Evolutionary conservation across 2,888 invertebrate genomes (phyloP), one percentile per base, ranked within the genome.

Genomic region (Lottia gigantea): DNA sequence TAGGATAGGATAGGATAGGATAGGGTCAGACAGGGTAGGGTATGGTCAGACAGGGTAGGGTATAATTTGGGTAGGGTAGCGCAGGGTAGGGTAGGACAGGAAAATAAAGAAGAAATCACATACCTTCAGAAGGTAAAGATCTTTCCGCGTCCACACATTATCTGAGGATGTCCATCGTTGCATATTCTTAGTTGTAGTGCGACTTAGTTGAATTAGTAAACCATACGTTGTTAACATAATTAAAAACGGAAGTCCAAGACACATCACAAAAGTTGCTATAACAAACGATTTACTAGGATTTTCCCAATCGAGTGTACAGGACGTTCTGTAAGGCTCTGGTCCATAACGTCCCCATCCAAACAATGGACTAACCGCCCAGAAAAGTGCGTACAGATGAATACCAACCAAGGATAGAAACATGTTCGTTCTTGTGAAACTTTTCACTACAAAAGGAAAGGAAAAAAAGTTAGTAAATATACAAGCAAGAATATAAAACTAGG

Each of bases 271-370:
- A 19, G 70, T 64, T 26, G 74, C 71, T 23, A 75, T 71, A 11
- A 76, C 73, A 67, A 70, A 77, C 19, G 77, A 74, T 4, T 68
- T 68, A 66, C 75, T 71, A 6, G 71, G 72, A 15, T 65, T 16
- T 11, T 71, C 66, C 80, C 80, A 80, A 68, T 71, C 65, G 8
- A 79, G 67, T 1, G 77, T 75, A 66, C 79, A 78, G 3, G 78
- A 69, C 19, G 71, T 71, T 11, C 67, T 71, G 68, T 75, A 78
- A 15, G 76, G 76, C 66, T 76, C 77, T 12, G 73, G 74, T 19
- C 73, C 77, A 67, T 79, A 79, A 61, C 66, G 62, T 3, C 78
- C 79, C 79, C 78, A 78, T 12, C 79, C 79, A 46, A 78, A 66
- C 40, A 79, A 55, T 0, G 79, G 78, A 4, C 72, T 71, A 31